A percentile compares a stretch with the other conserved stretches of the same genome.
phyloP scores from a whole-genome alignment of 2,888 invertebrate species.

The Acronicta aceris region DNA sequence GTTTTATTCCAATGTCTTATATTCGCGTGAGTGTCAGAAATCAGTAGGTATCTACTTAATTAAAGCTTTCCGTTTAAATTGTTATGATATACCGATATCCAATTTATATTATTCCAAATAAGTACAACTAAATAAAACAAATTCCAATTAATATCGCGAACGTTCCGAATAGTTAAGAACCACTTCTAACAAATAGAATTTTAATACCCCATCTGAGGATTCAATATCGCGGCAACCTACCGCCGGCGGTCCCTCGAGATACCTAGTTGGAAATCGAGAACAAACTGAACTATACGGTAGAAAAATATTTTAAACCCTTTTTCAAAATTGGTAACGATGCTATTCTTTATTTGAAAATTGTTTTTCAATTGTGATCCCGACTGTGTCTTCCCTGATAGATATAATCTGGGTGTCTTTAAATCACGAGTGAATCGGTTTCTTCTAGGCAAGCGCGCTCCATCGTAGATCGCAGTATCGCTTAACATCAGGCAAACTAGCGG shows the following conservation, averaged over 20 bases:
- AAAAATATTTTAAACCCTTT: conserved; percentile 19
- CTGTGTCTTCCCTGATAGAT: too few relatives aligned
- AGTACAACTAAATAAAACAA: background rate
- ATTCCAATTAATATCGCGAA: conserved; percentile 25
- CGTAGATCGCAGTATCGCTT: too few relatives aligned
- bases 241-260: conserved; percentile 7
- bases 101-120: background rate
- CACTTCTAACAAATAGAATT: conserved; percentile 34
- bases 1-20: too few relatives aligned
- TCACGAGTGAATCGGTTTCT: too few relatives aligned
- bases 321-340: background rate
- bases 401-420: too few relatives aligned
- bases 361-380: background rate
- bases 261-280: conserved; percentile 19
- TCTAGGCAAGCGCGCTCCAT: too few relatives aligned
- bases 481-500: too few relatives aligned
- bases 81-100: too few relatives aligned
- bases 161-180: conserved; percentile 7
- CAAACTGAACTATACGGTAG: conserved; percentile 21
- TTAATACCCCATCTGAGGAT: conserved; percentile 24
- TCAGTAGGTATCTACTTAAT: too few relatives aligned
- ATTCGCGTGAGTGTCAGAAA: too few relatives aligned
- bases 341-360: conserved; percentile 3
- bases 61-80: too few relatives aligned
- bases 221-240: conserved; percentile 16